Evolutionary conservation across 2,888 invertebrate genomes (phyloP).

Genomic region (Erebia palarica): DNA sequence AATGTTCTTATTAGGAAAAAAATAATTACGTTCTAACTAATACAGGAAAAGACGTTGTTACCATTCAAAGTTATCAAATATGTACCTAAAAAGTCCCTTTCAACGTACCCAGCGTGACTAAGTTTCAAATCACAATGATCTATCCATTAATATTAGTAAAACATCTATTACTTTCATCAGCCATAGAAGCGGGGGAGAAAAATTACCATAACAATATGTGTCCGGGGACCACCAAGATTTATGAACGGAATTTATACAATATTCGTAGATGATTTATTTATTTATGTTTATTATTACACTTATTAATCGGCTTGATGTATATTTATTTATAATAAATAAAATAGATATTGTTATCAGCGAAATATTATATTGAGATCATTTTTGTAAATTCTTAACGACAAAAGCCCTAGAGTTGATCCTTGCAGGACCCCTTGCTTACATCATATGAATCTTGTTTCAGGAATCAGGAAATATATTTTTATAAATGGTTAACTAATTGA

Average conservation of each 20-base stretch:
- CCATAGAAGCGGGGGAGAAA: slow-evolving; percentile 7
- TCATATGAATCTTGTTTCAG: no score
- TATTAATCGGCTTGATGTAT: neutral
- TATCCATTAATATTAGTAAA: slow-evolving; percentile 23
- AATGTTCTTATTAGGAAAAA: no score
- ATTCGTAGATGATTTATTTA: neutral
- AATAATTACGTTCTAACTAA: no score
- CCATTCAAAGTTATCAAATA: neutral
- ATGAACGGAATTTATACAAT: slow-evolving; percentile 7
- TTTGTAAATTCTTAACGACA: no score
- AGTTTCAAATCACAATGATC: slow-evolving; percentile 10
- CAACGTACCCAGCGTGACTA: slow-evolving; percentile 1
- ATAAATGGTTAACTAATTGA: no score
- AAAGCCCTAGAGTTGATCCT: no score
- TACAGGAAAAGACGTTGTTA: no score
- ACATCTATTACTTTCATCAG: slow-evolving; percentile 18
- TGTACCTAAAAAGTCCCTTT: neutral
- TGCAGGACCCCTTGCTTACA: no score
- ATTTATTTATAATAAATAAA: no score
- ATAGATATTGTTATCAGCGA: no score
- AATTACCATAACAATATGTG: slow-evolving; percentile 34
- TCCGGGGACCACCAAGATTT: slow-evolving; percentile 6
- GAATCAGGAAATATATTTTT: no score
- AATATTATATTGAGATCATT: no score
- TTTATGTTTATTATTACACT: neutral